A percentile compares a stretch with the other conserved stretches of the same genome.
Conservation (phyloP, 2,797 vertebrate species). For the Hafferia zeledoni region DNA sequence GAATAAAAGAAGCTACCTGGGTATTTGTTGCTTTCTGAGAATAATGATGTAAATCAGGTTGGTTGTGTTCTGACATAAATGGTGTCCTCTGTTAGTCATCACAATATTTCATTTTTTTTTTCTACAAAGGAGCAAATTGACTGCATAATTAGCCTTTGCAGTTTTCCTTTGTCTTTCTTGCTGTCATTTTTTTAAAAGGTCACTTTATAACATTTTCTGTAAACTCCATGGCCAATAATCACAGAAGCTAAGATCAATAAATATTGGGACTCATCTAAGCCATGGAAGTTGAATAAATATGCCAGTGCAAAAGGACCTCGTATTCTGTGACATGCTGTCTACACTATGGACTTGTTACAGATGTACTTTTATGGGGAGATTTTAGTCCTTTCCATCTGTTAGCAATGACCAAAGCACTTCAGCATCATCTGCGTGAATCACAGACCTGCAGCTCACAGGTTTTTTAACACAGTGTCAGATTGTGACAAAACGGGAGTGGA, state of each 20-base stretch:
- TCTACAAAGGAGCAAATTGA: not conserved
- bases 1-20: not conserved
- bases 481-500: not conserved
- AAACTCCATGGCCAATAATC: not conserved
- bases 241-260: not conserved
- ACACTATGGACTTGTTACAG: not conserved
- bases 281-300: not conserved
- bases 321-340: not conserved
- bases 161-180: not conserved
- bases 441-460: not conserved
- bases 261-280: not conserved
- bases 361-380: not conserved
- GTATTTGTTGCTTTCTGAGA: not conserved
- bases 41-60: not conserved
- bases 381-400: not conserved
- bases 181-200: not conserved
- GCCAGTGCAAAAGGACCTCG: not conserved
- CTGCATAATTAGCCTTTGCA: not conserved
- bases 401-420: not conserved
- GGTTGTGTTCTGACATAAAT: not conserved
- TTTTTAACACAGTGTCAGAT: not conserved
- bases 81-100: not conserved
- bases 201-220: not conserved
- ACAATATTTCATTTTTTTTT: not conserved
- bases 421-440: not conserved